Evolutionary conservation across 2,888 invertebrate genomes (phyloP), one percentile per base, ranked within the genome.

Genomic region (Drosophila koepferae): DNA sequence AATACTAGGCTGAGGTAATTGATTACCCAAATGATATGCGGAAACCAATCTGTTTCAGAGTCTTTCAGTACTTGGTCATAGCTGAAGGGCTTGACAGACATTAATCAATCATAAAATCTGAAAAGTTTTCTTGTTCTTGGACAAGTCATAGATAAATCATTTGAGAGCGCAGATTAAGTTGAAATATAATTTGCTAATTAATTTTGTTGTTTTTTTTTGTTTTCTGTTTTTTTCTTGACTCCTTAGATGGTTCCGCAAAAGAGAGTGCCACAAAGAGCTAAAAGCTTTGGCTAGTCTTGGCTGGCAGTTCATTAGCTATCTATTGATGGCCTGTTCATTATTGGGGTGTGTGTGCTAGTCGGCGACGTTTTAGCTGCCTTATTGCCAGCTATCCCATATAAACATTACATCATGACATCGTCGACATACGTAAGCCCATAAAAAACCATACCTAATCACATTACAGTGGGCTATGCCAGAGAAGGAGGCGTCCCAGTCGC

Each of bases 361-460:
- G 58, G 31, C n/a, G 70, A 40, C 43, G 14, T 56, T 48, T 63
- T 41, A 38, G 61, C 67, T 61, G 67, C 31, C 77, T 71, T 63
- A 63, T 51, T 61, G 64, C 60, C 61, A 34, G 72, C 23, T 63
- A 77, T 67, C 58, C 73, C 76, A 76, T 73, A 72, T 68, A 78
- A 72, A 61, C 61, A 68, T 76, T 76, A 68, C 76, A 68, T 76
- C 76, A 76, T 77, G 73, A 55, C 63, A 68, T 58, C 63, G 68
- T 18, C 67, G 44, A 49, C 63, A 59, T 72, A 67, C 67, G 77
- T 63, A 64, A 49, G 68, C 63, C 75, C 77, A 77, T 77, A 76
- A 77, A 74, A 76, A 63, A 54, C 63, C 61, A 63, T 72, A 72
- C 73, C 78, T 73, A 76, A 76, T 77, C 76, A 70, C 70, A 74